Conservation (phyloP, 1,140 invertebrate species). For the Druon quercuslanigerum region DNA sequence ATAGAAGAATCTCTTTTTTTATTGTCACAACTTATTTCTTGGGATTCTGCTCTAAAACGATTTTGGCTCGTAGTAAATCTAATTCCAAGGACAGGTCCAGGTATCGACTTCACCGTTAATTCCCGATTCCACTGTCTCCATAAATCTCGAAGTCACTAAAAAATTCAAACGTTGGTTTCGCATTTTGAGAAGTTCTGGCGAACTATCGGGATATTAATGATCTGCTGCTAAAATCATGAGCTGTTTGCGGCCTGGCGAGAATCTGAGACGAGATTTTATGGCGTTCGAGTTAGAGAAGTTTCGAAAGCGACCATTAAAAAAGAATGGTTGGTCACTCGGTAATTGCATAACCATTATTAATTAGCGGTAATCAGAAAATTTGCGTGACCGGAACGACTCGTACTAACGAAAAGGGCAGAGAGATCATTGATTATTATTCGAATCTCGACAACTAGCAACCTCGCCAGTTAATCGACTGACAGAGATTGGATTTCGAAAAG, state of each 20-base stretch:
- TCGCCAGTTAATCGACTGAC: not conserved
- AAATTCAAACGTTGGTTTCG: slow-evolving; percentile 18
- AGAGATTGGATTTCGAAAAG: not conserved
- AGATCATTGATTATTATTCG: not conserved
- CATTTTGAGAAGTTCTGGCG: slow-evolving; percentile 13
- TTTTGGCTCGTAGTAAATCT: slow-evolving; percentile 20
- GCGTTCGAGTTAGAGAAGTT: not conserved
- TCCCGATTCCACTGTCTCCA: slow-evolving; percentile 1
- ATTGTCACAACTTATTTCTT: not conserved
- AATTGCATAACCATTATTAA: slow-evolving; percentile 21
- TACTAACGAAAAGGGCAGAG: not conserved
- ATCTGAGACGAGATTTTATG: slow-evolving; percentile 24
- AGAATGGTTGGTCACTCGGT: not conserved
- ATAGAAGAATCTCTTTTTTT: too few species aligned
- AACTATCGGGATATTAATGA: slow-evolving; percentile 29
- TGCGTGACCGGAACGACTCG: not conserved
- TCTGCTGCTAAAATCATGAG: slow-evolving; percentile 26
- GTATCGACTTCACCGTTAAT: slow-evolving; percentile 25
- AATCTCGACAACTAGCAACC: too few species aligned
- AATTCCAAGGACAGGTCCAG: slow-evolving; percentile 14
- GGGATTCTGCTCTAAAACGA: slow-evolving; percentile 12
- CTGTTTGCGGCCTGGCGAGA: not conserved
- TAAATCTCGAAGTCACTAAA: slow-evolving; percentile 22
- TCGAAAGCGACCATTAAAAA: slow-evolving; percentile 10
- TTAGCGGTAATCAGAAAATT: slow-evolving; percentile 24